Conservation (phyloP, 1,140 invertebrate species). For the Theocolax elegans region DNA sequence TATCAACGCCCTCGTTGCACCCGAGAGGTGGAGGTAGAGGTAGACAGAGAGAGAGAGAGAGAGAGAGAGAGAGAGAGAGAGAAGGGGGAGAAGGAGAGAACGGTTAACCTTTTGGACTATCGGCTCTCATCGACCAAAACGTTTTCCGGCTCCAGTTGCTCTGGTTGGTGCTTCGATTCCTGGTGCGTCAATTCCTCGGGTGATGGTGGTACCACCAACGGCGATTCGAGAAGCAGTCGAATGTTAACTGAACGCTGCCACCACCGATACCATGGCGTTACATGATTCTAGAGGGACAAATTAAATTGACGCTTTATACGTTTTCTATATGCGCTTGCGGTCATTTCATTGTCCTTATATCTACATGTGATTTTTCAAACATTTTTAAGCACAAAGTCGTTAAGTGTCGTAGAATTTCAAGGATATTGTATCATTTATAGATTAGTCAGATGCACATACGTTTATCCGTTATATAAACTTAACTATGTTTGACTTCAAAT, state of each 20-base stretch:
- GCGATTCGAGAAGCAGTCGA: constrained; percentile 46
- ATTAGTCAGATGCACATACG: too few species aligned
- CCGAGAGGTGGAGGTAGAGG: too few species aligned
- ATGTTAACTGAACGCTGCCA: constrained; percentile 63
- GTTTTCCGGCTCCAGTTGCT: background rate
- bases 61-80: too few species aligned
- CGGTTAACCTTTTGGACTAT: background rate
- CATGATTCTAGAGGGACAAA: constrained; percentile 55
- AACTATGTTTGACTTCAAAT: too few species aligned
- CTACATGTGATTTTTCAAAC: too few species aligned
- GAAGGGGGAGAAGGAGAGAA: too few species aligned
- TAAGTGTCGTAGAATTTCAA: too few species aligned
- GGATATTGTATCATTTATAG: too few species aligned
- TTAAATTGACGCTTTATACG: constrained; percentile 12
- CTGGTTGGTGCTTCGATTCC: background rate
- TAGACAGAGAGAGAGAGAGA: too few species aligned
- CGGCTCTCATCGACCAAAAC: constrained; percentile 13
- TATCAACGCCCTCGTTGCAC: background rate
- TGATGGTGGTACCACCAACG: background rate
- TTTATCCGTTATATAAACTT: too few species aligned
- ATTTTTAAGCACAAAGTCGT: too few species aligned
- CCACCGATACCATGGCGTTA: constrained; percentile 66
- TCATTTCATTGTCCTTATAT: too few species aligned
- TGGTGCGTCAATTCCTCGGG: background rate
- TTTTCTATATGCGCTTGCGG: background rate